Base-by-base conservation (phyloP, 2,888 invertebrate genomes). In the Andrena praecox region DNA sequence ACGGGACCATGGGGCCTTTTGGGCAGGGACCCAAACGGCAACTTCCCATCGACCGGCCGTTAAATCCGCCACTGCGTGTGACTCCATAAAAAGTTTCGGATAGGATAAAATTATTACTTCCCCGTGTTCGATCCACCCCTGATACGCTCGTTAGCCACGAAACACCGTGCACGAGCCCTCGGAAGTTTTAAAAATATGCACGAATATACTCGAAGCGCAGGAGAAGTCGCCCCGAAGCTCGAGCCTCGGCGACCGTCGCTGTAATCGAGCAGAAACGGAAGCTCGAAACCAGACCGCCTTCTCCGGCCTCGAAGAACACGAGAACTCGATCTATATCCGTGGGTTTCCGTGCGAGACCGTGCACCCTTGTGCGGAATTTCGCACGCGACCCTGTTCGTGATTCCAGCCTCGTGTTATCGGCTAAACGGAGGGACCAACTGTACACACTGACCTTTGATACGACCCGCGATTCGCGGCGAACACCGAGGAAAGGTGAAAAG, bases 361-460 rank as follows among this genome's bases (percentile, higher is more conserved):
- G 82, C 77, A 74, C 78, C 84, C 75, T 73, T 48, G 52, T 33
- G 69, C 64, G 54, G 78, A 87, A 86, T 79, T 86, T 86, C 77
- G 76, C 80, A 75, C 67, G 67, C 67, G 81, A 81, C 85, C 82
- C 79, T 76, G 48, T 77, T 86, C 82, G 82, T 80, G 80, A 76
- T 84, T 73, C 42, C 27, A 50, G 35, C n/a, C 42, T 29, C 63
- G 69, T 56, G 27, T 76, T 82, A 82, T 86, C 77, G 75, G 75
- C 71, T 76, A 82, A 82, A 85, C 82, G 76, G 75, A 64, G 59
- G 75, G 56, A 42, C 64, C 85, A 76, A 63, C 75, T 66, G 80
- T 77, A 76, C 70, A 67, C 74, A 75, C 70, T 87, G 84, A 87
- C 86, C 87, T 87, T 88, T 71, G 79, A 77, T 87, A 80, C 85